These are phyloP conservation scores for Philhelius pedissequus DNA, from an alignment of 2,888 invertebrate genomes.

Conservation along the genomic window DNA sequence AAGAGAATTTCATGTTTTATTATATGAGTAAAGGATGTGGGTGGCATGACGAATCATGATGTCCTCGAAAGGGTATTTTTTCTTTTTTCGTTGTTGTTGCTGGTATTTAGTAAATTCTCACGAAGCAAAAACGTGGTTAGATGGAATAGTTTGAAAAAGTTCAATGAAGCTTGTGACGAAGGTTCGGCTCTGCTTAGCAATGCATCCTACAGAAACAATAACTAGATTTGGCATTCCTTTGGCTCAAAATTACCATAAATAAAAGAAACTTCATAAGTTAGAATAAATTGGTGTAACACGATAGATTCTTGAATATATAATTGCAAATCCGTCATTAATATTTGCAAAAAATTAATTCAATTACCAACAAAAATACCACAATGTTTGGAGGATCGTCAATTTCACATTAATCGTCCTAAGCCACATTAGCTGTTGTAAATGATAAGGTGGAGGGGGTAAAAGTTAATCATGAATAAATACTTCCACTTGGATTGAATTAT, in stretches of 20 bases:
- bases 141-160: not conserved
- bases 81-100: not conserved
- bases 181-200: not conserved
- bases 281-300: too few relatives aligned
- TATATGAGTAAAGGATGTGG: not conserved
- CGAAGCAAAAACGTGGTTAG: not conserved
- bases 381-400: not conserved
- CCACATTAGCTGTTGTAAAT: not conserved
- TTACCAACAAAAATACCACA: constrained; percentile 2
- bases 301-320: too few relatives aligned
- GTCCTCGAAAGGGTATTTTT: not conserved
- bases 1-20: constrained; percentile 1
- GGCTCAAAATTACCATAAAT: too few relatives aligned
- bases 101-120: not conserved
- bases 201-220: not conserved
- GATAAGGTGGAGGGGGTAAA: not conserved
- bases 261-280: too few relatives aligned
- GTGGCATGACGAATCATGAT: not conserved
- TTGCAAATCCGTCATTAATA: too few relatives aligned
- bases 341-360: not conserved
- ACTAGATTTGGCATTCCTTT: not conserved
- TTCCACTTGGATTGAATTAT: constrained; percentile 22
- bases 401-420: not conserved
- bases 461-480: constrained; percentile 26
- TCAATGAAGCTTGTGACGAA: not conserved